phyloP scores from a whole-genome alignment of 2,797 vertebrate genomes.

The Arremon brunneinucha region DNA sequence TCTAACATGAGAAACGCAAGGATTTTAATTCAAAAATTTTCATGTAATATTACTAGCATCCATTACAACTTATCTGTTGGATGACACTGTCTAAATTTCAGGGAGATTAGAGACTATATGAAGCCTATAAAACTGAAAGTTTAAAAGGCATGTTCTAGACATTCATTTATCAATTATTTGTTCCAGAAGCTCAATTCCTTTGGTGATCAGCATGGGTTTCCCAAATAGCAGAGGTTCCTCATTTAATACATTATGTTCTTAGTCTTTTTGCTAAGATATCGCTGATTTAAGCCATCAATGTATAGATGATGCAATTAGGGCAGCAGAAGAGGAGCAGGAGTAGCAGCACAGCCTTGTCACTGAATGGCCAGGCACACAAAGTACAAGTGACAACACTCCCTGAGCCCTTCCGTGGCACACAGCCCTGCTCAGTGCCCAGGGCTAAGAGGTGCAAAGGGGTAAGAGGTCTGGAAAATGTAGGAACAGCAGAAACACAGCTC shows the following conservation, averaged over 20 bases:
- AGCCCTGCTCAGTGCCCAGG: background rate
- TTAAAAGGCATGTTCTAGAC: background rate
- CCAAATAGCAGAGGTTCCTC: background rate
- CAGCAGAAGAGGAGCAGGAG: background rate
- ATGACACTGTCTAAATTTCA: background rate
- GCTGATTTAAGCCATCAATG: background rate
- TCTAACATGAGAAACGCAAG: conserved; percentile 4
- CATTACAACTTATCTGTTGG: background rate
- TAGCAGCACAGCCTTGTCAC: background rate
- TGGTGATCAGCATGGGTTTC: background rate
- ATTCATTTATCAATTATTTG: background rate
- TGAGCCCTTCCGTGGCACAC: background rate
- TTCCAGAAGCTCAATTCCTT: background rate
- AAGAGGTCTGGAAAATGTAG: background rate
- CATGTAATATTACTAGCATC: background rate
- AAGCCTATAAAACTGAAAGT: background rate
- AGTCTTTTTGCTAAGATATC: background rate
- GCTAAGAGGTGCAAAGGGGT: background rate
- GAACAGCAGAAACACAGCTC: background rate
- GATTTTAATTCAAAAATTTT: conserved; percentile 6
- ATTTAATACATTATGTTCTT: background rate
- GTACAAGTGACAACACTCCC: background rate
- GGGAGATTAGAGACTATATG: background rate
- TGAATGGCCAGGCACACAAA: background rate
- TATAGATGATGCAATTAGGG: background rate